phyloP scores from a whole-genome alignment of 1,140 invertebrate genomes.

The Atta cephalotes region DNA sequence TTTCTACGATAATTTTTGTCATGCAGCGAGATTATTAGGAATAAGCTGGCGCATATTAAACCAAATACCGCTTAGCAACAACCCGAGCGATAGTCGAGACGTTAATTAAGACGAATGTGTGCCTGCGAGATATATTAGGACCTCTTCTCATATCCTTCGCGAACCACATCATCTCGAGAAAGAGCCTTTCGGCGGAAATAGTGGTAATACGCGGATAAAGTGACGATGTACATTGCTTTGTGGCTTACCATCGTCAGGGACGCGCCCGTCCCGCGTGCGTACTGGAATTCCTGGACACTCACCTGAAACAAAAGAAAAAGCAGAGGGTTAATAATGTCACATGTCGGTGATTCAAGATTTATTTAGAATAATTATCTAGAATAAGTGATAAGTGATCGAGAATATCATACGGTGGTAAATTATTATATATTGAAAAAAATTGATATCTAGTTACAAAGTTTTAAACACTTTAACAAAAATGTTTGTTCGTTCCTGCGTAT shows the following conservation, averaged over 20 bases:
- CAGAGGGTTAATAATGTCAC: background rate
- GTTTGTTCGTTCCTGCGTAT: too few species aligned
- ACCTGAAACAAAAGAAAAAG: conserved; percentile 69
- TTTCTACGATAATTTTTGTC: conserved; percentile 35
- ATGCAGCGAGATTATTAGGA: conserved; percentile 12
- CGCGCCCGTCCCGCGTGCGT: conserved; percentile 72
- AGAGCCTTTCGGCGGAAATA: conserved; percentile 18
- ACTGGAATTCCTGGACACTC: conserved; percentile 77
- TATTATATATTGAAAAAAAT: too few species aligned
- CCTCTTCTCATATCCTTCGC: conserved; percentile 48
- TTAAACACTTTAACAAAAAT: too few species aligned
- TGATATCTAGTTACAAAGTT: too few species aligned
- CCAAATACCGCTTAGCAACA: conserved; percentile 21
- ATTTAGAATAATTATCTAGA: background rate
- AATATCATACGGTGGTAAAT: background rate
- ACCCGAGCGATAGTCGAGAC: conserved; percentile 48
- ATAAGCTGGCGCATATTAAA: conserved; percentile 38
- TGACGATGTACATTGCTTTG: conserved; percentile 66
- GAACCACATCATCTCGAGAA: conserved; percentile 1
- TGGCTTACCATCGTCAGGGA: conserved; percentile 77
- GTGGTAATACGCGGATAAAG: conserved; percentile 45
- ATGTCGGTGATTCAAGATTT: background rate
- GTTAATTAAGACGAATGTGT: conserved; percentile 78
- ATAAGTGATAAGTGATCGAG: background rate
- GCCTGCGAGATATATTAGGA: conserved; percentile 72